Evolutionary conservation across 2,113 vertebrate genomes (phyloP).

Genomic region (Xenotilapia longispinis): DNA sequence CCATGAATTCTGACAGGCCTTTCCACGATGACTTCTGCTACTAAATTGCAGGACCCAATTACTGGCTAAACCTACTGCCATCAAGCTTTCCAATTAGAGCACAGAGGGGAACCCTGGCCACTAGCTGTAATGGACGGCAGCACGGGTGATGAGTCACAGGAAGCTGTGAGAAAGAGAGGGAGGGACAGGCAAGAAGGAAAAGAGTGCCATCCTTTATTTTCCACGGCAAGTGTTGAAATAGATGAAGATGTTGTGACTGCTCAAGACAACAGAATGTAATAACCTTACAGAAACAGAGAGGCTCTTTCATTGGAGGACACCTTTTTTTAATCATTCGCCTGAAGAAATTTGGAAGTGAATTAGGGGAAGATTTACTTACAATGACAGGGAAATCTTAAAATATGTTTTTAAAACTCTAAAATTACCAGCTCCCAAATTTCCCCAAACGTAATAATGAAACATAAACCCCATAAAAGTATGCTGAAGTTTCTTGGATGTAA

Average conservation of each 20-base stretch:
- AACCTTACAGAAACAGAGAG: background rate
- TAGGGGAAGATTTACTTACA: background rate
- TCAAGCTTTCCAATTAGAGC: conserved; percentile 69
- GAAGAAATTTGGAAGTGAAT: conserved; percentile 15
- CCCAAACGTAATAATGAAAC: conserved; percentile 5
- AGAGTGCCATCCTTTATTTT: background rate
- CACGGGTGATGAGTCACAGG: background rate
- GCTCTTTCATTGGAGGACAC: background rate
- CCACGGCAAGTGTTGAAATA: no score
- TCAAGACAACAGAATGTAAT: background rate
- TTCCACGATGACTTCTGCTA: conserved; percentile 50
- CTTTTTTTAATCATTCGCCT: background rate
- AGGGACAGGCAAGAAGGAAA: background rate
- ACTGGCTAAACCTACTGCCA: conserved; percentile 63
- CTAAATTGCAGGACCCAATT: conserved; percentile 65
- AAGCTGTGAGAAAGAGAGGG: background rate
- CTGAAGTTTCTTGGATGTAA: conserved; percentile 21
- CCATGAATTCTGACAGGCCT: conserved; percentile 59
- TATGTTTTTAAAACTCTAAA: background rate
- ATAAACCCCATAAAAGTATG: background rate
- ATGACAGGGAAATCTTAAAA: background rate
- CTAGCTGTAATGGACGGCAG: conserved; percentile 43
- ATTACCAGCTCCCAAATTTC: background rate
- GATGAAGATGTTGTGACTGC: background rate
- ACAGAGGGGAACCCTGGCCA: conserved; percentile 21